phyloP scores from a whole-genome alignment of 92 coral and sea anemone species.

The Zoanthus solanderi region DNA sequence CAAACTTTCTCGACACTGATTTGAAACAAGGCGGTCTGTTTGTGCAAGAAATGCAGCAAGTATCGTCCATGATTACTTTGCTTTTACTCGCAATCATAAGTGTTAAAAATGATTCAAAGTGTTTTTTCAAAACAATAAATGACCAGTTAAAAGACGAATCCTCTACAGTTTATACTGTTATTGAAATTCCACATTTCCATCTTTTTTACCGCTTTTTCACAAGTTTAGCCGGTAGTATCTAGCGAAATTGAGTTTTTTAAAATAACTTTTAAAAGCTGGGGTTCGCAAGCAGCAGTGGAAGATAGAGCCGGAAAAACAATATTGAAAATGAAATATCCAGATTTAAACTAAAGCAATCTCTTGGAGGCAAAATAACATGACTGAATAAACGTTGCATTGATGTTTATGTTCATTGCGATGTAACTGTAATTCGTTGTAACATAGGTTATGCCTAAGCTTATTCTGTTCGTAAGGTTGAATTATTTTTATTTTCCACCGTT shows the following conservation, averaged over 20 bases:
- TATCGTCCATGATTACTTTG: background rate
- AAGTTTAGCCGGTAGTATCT: too few relatives aligned
- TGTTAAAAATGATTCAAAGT: background rate
- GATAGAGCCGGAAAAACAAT: too few relatives aligned
- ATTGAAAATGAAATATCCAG: too few relatives aligned
- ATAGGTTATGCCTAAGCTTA: background rate
- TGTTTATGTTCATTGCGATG: too few relatives aligned
- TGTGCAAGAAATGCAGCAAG: background rate
- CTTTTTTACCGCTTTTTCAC: background rate
- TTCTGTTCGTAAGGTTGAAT: background rate
- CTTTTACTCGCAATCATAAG: background rate
- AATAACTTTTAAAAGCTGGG: background rate
- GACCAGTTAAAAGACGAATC: background rate
- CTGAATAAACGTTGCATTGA: too few relatives aligned
- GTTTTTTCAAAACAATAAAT: background rate
- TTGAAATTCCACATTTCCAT: background rate
- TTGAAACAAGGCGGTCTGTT: background rate
- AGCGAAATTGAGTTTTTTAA: background rate
- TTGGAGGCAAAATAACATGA: too few relatives aligned
- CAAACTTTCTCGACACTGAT: conserved; percentile 6
- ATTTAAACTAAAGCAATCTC: too few relatives aligned
- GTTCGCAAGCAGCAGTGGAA: too few relatives aligned
- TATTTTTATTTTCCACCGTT: background rate
- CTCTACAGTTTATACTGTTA: background rate
- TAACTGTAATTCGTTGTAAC: background rate